phyloP scores from a whole-genome alignment of 2,797 vertebrate genomes.

The Xiphophorus birchmanni region DNA sequence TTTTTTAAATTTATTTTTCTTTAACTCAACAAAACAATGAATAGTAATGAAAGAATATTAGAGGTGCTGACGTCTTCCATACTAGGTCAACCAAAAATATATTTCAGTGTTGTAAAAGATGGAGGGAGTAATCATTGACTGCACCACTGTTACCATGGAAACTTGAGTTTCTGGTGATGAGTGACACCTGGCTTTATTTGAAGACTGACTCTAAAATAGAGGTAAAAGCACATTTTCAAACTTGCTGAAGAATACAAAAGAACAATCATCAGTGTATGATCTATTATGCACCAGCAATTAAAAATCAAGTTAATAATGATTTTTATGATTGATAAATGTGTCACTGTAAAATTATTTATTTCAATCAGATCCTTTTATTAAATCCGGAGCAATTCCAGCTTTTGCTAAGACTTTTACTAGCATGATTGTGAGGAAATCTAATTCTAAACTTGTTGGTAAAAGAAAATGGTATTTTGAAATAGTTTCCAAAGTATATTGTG shows the following conservation, averaged over 20 bases:
- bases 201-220: conserved; percentile 57
- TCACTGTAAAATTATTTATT: conserved; percentile 6
- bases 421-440: not conserved
- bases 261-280: conserved; percentile 15
- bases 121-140: conserved; percentile 42
- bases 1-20: not conserved
- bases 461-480: not conserved
- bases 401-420: not conserved
- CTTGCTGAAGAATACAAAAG: conserved; percentile 5
- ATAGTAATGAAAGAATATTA: not conserved
- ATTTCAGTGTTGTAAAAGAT: conserved; percentile 52
- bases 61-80: not conserved
- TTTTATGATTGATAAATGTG: conserved; percentile 9
- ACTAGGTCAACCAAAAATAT: conserved; percentile 14
- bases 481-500: not conserved
- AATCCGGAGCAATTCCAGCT: not conserved
- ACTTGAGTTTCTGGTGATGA: conserved; percentile 60
- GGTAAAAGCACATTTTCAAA: conserved; percentile 32
- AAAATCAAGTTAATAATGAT: conserved; percentile 1
- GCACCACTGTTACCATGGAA: conserved; percentile 75
- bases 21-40: conserved; percentile 8
- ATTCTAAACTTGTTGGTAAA: not conserved
- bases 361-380: not conserved
- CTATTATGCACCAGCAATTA: not conserved
- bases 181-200: conserved; percentile 69